A percentile compares a stretch with the other conserved stretches of the same genome.
Evolutionary conservation across 2,888 invertebrate species (phyloP).

Genomic region (Microdon myrmicae): DNA sequence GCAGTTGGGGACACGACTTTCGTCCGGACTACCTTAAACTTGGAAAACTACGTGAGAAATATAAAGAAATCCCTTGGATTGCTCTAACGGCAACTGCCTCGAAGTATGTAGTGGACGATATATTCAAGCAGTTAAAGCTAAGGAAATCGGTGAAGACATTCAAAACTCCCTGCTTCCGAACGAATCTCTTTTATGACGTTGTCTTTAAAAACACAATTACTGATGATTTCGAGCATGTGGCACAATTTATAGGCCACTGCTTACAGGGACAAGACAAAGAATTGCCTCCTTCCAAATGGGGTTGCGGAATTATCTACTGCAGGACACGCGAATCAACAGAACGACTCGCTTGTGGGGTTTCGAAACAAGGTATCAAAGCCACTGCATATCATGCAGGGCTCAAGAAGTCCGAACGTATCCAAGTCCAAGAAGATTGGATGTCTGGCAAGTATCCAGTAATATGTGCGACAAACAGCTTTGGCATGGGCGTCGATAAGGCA

Average conservation of each 20-base stretch:
- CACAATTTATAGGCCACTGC: slow-evolving; percentile 76
- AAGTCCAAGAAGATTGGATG: slow-evolving; percentile 93
- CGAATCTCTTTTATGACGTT: slow-evolving; percentile 95
- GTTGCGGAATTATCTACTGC: slow-evolving; percentile 93
- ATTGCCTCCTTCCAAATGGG: slow-evolving; percentile 61
- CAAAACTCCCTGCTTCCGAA: slow-evolving; percentile 88
- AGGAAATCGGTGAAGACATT: slow-evolving; percentile 78
- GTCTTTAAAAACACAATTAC: slow-evolving; percentile 85
- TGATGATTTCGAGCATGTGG: slow-evolving; percentile 84
- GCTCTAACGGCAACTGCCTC: slow-evolving; percentile 96
- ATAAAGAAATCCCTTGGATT: slow-evolving; percentile 82
- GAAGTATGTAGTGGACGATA: slow-evolving; percentile 82
- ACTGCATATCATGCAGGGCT: slow-evolving; percentile 92
- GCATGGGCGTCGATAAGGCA: slow-evolving; percentile 99
- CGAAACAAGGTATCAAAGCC: slow-evolving; percentile 78
- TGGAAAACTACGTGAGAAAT: slow-evolving; percentile 73
- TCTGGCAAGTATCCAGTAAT: slow-evolving; percentile 88
- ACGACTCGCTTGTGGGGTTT: slow-evolving; percentile 80
- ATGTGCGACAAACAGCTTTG: slow-evolving; percentile 97
- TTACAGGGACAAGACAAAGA: slow-evolving; percentile 67
- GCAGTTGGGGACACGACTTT: slow-evolving; percentile 99
- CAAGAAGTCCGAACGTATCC: slow-evolving; percentile 77
- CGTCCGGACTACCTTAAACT: slow-evolving; percentile 93
- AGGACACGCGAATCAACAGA: slow-evolving; percentile 92
- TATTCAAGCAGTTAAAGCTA: slow-evolving; percentile 77